A percentile compares a stretch with the other conserved stretches of the same genome.
These are phyloP conservation scores for Epinotia bilunana DNA, from an alignment of 2,888 invertebrate species.

Conservation along the genomic window DNA sequence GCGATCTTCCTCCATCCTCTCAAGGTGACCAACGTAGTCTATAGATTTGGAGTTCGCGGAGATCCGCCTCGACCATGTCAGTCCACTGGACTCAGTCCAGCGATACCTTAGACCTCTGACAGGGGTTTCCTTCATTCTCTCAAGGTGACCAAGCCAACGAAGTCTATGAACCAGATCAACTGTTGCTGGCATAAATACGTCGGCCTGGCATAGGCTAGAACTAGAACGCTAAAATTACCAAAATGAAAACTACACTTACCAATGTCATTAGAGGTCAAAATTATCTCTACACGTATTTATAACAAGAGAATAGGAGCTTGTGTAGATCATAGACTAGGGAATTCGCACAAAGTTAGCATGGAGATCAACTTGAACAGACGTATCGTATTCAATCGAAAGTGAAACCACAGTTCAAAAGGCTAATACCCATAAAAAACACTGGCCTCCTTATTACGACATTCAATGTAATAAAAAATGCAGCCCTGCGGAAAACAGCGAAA, in stretches of 20 bases:
- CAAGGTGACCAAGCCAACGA: no score
- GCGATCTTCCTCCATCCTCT: no score
- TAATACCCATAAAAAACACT: not conserved
- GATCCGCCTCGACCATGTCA: no score
- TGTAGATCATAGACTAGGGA: not conserved
- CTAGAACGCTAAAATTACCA: not conserved
- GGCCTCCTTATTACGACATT: constrained; percentile 4
- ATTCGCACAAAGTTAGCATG: not conserved
- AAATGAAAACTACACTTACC: not conserved
- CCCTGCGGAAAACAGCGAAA: not conserved
- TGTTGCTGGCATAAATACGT: no score
- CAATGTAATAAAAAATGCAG: constrained; percentile 14
- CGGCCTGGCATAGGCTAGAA: not conserved
- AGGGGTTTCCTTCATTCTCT: no score
- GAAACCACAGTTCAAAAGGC: not conserved
- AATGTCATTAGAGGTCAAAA: not conserved
- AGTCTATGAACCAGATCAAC: not conserved
- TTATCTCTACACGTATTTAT: not conserved
- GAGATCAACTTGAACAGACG: not conserved
- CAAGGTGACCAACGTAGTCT: no score
- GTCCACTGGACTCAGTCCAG: no score
- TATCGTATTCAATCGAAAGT: not conserved
- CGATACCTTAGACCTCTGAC: no score
- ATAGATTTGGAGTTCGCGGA: no score
- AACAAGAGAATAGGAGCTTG: not conserved